These are phyloP conservation scores for Apomyelois bistriatella DNA, from an alignment of 2,888 invertebrate genomes.

Conservation along the genomic window DNA sequence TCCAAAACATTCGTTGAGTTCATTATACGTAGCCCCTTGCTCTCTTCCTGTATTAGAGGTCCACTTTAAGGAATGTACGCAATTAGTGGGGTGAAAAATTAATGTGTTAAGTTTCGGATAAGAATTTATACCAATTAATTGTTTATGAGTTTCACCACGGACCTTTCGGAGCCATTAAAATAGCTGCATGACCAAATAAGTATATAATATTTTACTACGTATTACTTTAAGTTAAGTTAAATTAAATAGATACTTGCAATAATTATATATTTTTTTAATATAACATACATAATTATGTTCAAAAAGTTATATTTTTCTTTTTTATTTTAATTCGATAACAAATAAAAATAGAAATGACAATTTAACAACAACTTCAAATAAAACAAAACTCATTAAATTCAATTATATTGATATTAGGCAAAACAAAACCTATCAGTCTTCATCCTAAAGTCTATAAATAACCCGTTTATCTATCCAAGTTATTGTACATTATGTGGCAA, in stretches of 20 bases:
- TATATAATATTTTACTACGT: too few species aligned
- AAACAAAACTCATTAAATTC: background rate
- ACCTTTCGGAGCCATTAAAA: constrained; percentile 1
- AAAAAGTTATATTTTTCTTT: background rate
- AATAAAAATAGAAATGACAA: background rate
- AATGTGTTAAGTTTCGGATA: constrained; percentile 39
- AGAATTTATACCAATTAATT: constrained; percentile 22
- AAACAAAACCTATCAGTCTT: constrained; percentile 20
- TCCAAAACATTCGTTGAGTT: too few species aligned
- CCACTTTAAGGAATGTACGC: constrained; percentile 48
- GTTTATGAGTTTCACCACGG: constrained; percentile 4
- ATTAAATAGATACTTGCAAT: too few species aligned
- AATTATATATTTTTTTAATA: too few species aligned
- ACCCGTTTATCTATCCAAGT: constrained; percentile 51
- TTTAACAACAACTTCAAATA: too few species aligned
- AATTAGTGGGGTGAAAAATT: constrained; percentile 52
- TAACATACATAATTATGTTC: too few species aligned
- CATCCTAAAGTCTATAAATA: constrained; percentile 16
- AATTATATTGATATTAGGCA: background rate
- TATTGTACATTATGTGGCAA: constrained; percentile 71
- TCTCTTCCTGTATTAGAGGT: constrained; percentile 35
- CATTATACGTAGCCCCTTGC: constrained; percentile 24
- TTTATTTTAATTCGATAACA: too few species aligned
- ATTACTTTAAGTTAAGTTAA: too few species aligned
- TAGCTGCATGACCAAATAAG: background rate